A percentile compares a stretch with the other conserved stretches of the same genome.
Evolutionary conservation across 2,113 vertebrate genomes (phyloP).

Genomic region (Nothoprocta perdicaria): DNA sequence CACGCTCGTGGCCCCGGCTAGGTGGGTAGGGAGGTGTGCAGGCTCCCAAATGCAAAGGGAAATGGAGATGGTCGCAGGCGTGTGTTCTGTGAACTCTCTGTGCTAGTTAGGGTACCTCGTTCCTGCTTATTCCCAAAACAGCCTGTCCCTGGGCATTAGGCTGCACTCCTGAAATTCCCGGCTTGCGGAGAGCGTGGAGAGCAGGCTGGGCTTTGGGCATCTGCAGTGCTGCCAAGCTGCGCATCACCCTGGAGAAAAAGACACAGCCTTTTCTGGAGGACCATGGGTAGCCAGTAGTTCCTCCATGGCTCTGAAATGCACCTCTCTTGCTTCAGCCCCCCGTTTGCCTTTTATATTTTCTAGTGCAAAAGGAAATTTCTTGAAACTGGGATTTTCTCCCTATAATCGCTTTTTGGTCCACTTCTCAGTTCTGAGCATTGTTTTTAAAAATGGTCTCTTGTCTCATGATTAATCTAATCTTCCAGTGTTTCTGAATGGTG

Average conservation of each 20-base stretch:
- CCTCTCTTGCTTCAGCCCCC: not conserved
- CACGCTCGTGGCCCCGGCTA: not conserved
- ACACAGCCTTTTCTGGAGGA: not conserved
- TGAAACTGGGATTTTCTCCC: not conserved
- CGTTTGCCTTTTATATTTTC: not conserved
- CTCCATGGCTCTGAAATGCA: not conserved
- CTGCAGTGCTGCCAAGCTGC: not conserved
- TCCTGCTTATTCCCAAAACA: not conserved
- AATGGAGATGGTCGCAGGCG: not conserved
- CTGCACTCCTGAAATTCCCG: not conserved
- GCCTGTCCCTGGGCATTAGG: not conserved
- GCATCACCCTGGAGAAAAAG: not conserved
- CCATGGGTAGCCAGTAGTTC: not conserved
- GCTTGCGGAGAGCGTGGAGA: fast-evolving
- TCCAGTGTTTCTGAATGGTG: constrained; percentile 62
- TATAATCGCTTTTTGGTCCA: constrained; percentile 4
- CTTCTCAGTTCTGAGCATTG: constrained; percentile 13
- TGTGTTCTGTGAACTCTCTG: not conserved
- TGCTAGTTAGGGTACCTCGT: not conserved
- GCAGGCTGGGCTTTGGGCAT: not conserved
- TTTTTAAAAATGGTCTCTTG: constrained; percentile 32
- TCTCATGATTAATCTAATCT: constrained; percentile 54
- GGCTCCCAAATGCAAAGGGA: not conserved
- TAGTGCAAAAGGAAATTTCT: not conserved
- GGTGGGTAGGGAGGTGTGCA: not conserved